Percentiles rank a stretch among this genome's conserved stretches.
phyloP scores from a whole-genome alignment of 2,113 vertebrate species.

The Meles meles region DNA sequence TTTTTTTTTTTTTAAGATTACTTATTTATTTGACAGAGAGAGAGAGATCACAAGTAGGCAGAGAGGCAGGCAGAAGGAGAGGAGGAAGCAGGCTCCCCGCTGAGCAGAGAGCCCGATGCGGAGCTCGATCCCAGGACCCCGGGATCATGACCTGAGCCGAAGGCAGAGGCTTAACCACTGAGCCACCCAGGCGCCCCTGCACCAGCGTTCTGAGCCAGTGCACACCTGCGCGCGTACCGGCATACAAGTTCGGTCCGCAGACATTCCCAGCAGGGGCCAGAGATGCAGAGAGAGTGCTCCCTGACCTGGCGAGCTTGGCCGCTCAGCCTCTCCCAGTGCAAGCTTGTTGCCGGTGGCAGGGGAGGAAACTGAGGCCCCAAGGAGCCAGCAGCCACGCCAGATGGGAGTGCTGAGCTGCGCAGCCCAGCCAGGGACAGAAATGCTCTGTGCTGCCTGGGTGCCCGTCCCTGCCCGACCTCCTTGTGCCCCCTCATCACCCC shows the following conservation, averaged over 20 bases:
- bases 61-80: too few species aligned
- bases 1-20: too few species aligned
- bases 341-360: neutral
- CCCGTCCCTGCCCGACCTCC: neutral
- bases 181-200: neutral
- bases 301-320: neutral
- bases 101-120: too few species aligned
- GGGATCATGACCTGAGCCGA: too few species aligned
- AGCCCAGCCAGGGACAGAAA: neutral
- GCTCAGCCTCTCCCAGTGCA: neutral
- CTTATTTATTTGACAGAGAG: too few species aligned
- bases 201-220: neutral
- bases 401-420: neutral
- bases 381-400: neutral
- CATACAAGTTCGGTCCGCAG: neutral
- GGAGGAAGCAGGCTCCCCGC: too few species aligned
- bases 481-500: neutral
- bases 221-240: slow-evolving; percentile 26
- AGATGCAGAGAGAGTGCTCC: neutral
- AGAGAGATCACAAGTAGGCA: too few species aligned
- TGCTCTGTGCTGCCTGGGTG: neutral
- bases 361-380: neutral
- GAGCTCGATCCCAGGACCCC: too few species aligned
- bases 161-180: too few species aligned
- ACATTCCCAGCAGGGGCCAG: neutral